A percentile compares a stretch with the other conserved stretches of the same genome.
phyloP scores from a whole-genome alignment of 2,797 vertebrate species.

The Lates japonicus region DNA sequence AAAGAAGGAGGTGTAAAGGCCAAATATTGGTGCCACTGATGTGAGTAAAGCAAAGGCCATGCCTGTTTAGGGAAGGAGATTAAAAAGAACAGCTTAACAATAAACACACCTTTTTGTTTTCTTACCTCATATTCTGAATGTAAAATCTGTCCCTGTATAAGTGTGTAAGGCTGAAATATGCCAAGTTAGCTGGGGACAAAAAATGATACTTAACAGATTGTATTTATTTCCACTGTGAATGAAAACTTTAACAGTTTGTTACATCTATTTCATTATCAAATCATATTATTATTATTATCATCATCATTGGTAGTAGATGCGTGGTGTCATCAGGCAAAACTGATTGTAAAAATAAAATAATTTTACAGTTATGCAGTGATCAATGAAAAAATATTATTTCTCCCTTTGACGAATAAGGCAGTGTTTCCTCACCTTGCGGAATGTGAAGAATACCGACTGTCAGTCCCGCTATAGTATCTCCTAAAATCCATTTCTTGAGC shows the following conservation, averaged over 20 bases:
- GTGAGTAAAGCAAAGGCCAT: slow-evolving; percentile 96
- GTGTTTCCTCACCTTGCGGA: slow-evolving; percentile 89
- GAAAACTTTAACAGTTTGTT: neutral
- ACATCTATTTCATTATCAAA: neutral
- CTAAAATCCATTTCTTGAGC: slow-evolving; percentile 90
- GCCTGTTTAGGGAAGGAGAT: slow-evolving; percentile 77
- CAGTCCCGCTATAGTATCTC: slow-evolving; percentile 90
- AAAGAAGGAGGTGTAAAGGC: slow-evolving; percentile 96
- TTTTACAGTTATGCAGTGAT: neutral
- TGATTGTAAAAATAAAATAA: neutral
- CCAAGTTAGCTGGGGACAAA: neutral
- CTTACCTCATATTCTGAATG: neutral
- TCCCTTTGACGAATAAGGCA: no score
- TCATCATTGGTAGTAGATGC: neutral
- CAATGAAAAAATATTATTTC: neutral
- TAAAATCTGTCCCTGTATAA: neutral
- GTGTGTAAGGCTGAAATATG: neutral
- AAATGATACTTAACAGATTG: neutral
- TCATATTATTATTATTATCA: neutral
- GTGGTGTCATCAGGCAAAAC: no score
- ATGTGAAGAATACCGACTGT: slow-evolving; percentile 95
- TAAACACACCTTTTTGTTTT: neutral
- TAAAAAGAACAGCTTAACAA: neutral
- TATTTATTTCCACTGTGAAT: neutral
- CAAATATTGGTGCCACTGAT: slow-evolving; percentile 93